Percentiles rank a stretch among this genome's conserved stretches.
Evolutionary conservation across 37 sponge, comb jelly and placozoan genomes (phyloP).

Genomic region (Oscarella lobularis): DNA sequence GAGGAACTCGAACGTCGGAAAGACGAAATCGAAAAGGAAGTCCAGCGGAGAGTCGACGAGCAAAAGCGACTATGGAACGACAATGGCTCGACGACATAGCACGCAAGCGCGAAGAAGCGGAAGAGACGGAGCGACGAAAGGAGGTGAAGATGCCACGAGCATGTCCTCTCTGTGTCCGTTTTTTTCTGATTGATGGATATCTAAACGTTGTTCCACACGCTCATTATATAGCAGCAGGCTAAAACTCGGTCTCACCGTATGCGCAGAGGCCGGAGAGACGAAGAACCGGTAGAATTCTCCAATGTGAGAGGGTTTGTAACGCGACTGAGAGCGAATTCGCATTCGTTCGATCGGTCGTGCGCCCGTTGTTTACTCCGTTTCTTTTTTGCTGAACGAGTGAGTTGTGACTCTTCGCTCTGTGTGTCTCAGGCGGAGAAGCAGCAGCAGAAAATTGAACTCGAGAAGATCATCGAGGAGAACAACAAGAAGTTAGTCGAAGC

Average conservation of each 20-base stretch:
- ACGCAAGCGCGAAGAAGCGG: constrained; percentile 40
- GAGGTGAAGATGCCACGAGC: constrained; percentile 19
- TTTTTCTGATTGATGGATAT: no score
- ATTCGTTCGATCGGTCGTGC: no score
- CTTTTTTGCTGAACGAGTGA: no score
- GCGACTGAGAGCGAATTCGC: no score
- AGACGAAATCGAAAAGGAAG: background rate
- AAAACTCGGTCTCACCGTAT: no score
- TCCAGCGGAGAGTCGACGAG: background rate
- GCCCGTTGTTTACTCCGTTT: no score
- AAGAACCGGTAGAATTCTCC: no score
- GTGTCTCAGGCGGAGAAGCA: constrained; percentile 33
- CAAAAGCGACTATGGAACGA: constrained; percentile 52
- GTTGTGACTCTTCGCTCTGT: background rate
- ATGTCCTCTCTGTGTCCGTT: no score
- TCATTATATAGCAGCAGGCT: no score
- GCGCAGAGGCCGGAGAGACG: no score
- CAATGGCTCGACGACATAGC: constrained; percentile 66
- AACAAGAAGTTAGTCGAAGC: constrained; percentile 57
- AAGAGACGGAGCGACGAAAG: constrained; percentile 48
- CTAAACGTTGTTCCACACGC: no score
- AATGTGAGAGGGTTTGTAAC: no score
- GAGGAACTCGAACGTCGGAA: background rate
- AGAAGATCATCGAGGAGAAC: constrained; percentile 51
- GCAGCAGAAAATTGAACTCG: constrained; percentile 24